Evolutionary conservation across 2,888 invertebrate species (phyloP), one percentile per base, ranked within the genome.

Genomic region (Acanthoscelides obtectus): DNA sequence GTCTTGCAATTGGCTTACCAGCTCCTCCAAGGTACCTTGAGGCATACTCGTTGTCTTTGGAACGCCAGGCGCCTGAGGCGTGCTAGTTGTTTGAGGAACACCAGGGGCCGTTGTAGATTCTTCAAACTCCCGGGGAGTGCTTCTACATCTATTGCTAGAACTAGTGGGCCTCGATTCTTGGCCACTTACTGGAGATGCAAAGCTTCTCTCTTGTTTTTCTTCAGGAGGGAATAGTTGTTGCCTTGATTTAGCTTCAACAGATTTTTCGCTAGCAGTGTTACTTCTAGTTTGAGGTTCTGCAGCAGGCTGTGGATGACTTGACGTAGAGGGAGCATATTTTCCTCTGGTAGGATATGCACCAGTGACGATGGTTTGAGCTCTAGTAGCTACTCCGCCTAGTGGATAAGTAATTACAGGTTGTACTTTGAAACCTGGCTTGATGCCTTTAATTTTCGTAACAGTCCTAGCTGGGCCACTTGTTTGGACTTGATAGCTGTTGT

Each of bases 361-460:
- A 65, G 20, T 69, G 27, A 71, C 64, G 27, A 1, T 64, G 17
- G 67, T 21, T 20, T 22, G 66, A 21, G 72, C 72, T 64, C 71
- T 72, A n/a, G 74, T 74, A 4, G 71, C 74, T 21, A 75, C 73
- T 21, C 68, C 69, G 2, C 70, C 70, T 20, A 73, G 64, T 20
- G 75, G 45, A 45, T 45, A 45, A 4, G 17, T 6, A 45, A 45
- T 17, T 1, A 68, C 71, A 0, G 63, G 63, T n/a, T 70, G 70
- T 22, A 77, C 69, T 71, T 76, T 65, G 67, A 72, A 70, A 3
- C 75, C 75, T 20, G 75, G 70, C 20, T 69, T 69, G 12, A 78
- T 25, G 12, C 75, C 75, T 71, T 72, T 77, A 0, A 78, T 67
- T 73, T 71, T 76, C 0, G 76, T 73, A n/a, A 71, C 70, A 66